Evolutionary conservation across 2,797 vertebrate genomes (phyloP).

Genomic region (Galaxias olidus): DNA sequence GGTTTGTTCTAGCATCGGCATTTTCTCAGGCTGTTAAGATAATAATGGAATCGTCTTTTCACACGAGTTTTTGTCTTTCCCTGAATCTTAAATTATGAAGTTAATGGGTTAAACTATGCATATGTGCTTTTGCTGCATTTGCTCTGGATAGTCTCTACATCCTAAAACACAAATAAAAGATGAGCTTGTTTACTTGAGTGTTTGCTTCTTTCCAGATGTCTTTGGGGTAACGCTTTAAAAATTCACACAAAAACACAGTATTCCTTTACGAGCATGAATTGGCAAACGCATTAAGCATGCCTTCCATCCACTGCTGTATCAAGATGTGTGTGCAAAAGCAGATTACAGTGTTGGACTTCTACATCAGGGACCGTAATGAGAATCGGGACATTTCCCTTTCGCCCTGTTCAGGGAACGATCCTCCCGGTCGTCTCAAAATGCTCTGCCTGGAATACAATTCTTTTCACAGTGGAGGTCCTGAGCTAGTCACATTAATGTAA

Average conservation of each 20-base stretch:
- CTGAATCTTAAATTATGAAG: no score
- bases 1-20: no score
- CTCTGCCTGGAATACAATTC: background rate
- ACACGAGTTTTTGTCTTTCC: no score
- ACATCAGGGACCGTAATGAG: constrained; percentile 36
- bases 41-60: no score
- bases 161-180: no score
- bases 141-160: no score
- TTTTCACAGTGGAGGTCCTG: constrained; percentile 34
- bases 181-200: no score
- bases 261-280: constrained; percentile 11
- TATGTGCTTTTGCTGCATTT: no score
- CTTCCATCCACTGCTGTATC: constrained; percentile 18
- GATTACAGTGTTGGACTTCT: constrained; percentile 45
- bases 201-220: background rate
- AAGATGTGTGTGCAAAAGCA: constrained; percentile 40
- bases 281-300: constrained; percentile 26
- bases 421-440: constrained; percentile 27
- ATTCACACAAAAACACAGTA: background rate
- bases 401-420: constrained; percentile 42
- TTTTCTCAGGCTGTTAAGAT: no score
- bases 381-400: constrained; percentile 56
- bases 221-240: background rate
- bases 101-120: no score
- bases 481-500: constrained; percentile 47